Evolutionary conservation across 2,888 invertebrate species (phyloP), one percentile per base, ranked within the genome.

Genomic region (Celastrina argiolus): DNA sequence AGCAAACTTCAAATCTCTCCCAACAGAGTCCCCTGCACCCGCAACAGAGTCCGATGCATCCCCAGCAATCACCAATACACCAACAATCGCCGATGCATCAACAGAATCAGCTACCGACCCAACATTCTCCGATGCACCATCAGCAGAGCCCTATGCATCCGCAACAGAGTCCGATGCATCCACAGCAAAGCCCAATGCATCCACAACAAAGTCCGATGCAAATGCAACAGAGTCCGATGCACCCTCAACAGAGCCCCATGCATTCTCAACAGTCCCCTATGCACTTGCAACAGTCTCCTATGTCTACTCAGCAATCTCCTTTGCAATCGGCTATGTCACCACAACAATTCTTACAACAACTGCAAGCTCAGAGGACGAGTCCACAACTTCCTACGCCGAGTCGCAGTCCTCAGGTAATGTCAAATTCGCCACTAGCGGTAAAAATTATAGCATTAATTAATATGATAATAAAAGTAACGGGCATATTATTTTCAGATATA

Each of bases 351-450:
- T 69, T 81, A 66, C 80, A 80, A 69, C 81, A 91, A 71, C 73
- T 89, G 67, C 91, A 90, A 74, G 85, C 87, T 28, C 90, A 90
- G 71, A 82, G 90, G 70, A 89, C 91, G 0, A 91, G 90, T 70
- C 91, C 91, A 26, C 91, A 91, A 72, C 70, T 91, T 67, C 90
- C 91, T 4, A 86, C 90, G 39, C 91, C 91, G 1, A 91, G 91
- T 73, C 82, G 91, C 4, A 91, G 91, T 72, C 91, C 91, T 31
- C 91, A 91, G 85, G 91, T 88, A 72, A 36, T 6, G 12, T 56
- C 14, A 26, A 26, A 31, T 26, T 5, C 51, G 12, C 26, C 12
- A 36, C 36, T 7, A 5, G 8, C 10, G 36, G 22, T 5, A 26
- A 51, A 34, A 3, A 7, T 14, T 64, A 34, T 3, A 51, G n/a